These are phyloP conservation scores for Orthosia gothica DNA, from an alignment of 2,888 invertebrate species.

Conservation along the genomic window DNA sequence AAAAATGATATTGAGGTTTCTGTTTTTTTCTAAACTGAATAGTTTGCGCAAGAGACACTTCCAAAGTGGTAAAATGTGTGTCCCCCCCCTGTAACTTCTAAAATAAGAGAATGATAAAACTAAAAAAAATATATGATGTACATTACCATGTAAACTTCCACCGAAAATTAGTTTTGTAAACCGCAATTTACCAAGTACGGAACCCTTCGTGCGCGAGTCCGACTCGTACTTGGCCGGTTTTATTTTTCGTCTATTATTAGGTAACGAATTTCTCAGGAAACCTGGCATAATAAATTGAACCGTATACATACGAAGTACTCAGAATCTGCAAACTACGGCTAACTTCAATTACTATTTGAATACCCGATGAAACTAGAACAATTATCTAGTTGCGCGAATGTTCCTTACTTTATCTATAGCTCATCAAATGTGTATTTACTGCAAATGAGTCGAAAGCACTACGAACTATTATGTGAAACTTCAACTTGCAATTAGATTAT, in stretches of 20 bases:
- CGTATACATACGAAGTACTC: conserved; percentile 8
- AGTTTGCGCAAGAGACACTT: no score
- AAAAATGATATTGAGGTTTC: no score
- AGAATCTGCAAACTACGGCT: conserved; percentile 18
- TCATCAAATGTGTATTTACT: conserved; percentile 33
- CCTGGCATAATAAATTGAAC: neutral
- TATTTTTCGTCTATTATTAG: conserved; percentile 30
- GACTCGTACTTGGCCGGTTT: no score
- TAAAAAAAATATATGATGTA: no score
- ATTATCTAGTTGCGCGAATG: conserved; percentile 35
- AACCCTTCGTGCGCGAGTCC: no score
- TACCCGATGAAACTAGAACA: conserved; percentile 35
- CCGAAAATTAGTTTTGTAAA: no score
- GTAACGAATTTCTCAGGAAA: conserved; percentile 20
- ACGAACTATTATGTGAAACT: conserved; percentile 14
- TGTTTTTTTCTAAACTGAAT: no score
- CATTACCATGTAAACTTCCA: no score
- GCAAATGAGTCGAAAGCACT: conserved; percentile 9
- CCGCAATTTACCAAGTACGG: no score
- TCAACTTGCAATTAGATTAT: neutral
- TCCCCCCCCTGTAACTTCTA: no score
- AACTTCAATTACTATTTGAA: conserved; percentile 41
- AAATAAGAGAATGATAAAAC: no score
- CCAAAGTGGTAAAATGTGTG: no score
- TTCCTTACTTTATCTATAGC: conserved; percentile 28